Evolutionary conservation across 2,888 invertebrate genomes (phyloP).

Genomic region (Coecobrya sp.): DNA sequence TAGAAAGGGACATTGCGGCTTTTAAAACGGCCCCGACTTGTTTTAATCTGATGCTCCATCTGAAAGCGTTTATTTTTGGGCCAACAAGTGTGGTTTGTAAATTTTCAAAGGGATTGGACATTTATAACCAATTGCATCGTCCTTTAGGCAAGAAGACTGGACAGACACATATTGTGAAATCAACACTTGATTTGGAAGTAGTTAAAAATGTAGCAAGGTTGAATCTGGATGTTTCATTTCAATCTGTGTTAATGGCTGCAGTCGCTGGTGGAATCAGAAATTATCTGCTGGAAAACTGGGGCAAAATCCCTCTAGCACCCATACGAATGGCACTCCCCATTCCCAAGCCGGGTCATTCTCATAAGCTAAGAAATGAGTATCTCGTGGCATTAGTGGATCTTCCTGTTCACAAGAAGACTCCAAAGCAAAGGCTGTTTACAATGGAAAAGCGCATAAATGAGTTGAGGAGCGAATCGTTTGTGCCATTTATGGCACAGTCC

Average conservation of each 20-base stretch:
- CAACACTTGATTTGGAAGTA: not conserved
- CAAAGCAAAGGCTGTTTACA: constrained; percentile 21
- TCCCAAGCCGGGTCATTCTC: constrained; percentile 49
- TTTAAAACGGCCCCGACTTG: not conserved
- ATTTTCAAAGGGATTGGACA: not conserved
- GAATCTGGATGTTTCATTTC: constrained; percentile 36
- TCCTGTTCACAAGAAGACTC: constrained; percentile 17
- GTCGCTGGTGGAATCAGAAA: constrained; percentile 58
- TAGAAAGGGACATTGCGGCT: not conserved
- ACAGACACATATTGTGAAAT: not conserved
- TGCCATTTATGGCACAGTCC: constrained; percentile 12
- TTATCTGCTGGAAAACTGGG: constrained; percentile 19
- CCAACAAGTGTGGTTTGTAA: not conserved
- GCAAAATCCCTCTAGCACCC: constrained; percentile 16
- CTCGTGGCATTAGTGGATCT: not conserved
- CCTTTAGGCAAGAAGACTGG: not conserved
- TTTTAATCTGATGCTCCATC: not conserved
- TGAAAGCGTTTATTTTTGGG: constrained; percentile 12
- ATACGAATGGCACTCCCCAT: constrained; percentile 50
- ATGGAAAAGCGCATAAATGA: not conserved
- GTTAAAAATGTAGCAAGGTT: constrained; percentile 21
- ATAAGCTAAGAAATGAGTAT: constrained; percentile 61
- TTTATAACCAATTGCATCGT: constrained; percentile 23
- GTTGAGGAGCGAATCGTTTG: not conserved
- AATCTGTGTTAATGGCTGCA: constrained; percentile 53